Evolutionary conservation across 2,797 vertebrate species (phyloP).

Genomic region (Tauraco hartlaubi): DNA sequence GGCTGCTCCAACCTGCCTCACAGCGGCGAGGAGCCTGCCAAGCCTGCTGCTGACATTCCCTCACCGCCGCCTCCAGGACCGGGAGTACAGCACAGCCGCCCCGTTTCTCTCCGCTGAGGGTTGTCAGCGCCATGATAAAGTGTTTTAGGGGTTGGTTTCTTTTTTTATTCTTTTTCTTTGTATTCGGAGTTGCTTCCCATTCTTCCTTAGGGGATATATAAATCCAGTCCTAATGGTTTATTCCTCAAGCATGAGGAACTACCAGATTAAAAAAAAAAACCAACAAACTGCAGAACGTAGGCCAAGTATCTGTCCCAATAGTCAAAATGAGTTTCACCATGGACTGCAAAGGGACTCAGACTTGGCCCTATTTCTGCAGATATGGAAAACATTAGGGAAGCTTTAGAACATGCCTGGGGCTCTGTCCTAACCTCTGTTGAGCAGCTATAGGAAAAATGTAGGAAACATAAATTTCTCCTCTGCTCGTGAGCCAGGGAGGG

Average conservation of each 20-base stretch:
- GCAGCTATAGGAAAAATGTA: slow-evolving; percentile 54
- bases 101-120: neutral
- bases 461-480: slow-evolving; percentile 40
- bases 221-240: neutral
- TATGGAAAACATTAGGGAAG: slow-evolving; percentile 64
- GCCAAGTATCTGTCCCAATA: slow-evolving; percentile 53
- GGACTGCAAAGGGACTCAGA: neutral
- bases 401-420: slow-evolving; percentile 52
- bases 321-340: slow-evolving; percentile 26
- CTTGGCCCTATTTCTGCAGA: slow-evolving; percentile 51
- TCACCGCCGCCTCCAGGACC: neutral
- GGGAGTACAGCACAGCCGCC: neutral
- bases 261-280: slow-evolving; percentile 51
- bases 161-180: neutral
- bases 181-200: neutral
- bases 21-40: neutral
- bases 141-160: neutral
- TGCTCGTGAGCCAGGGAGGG: neutral
- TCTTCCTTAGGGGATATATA: neutral
- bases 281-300: neutral
- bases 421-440: slow-evolving; percentile 33
- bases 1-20: neutral
- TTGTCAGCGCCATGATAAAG: neutral
- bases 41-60: neutral
- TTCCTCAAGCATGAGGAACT: neutral